Evolutionary conservation across 2,797 vertebrate species (phyloP).

Genomic region (Bucorvus abyssinicus): DNA sequence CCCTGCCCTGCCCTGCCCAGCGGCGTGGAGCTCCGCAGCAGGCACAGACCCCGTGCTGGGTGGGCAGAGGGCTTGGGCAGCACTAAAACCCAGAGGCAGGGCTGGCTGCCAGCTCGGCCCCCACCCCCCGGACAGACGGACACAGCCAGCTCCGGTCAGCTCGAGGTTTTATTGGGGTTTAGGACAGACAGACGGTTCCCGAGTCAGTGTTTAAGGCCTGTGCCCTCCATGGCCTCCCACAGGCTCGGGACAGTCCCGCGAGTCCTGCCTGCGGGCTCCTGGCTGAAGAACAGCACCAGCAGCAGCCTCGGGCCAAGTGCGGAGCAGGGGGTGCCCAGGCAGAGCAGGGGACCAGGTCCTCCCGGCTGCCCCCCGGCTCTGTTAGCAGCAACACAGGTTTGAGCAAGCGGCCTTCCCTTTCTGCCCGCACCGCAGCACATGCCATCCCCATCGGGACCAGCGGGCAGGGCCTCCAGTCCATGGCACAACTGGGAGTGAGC

Average conservation of each 20-base stretch:
- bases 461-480: background rate
- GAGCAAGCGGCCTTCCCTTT: constrained; percentile 36
- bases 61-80: background rate
- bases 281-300: background rate
- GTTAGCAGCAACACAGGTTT: constrained; percentile 23
- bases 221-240: background rate
- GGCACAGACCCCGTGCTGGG: rapidly evolving
- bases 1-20: background rate
- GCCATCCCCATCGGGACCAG: background rate
- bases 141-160: background rate
- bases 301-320: rapidly evolving
- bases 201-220: background rate
- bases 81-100: rapidly evolving
- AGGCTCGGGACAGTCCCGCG: rapidly evolving
- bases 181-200: constrained; percentile 47
- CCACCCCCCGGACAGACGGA: background rate
- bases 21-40: background rate
- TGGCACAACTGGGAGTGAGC: background rate
- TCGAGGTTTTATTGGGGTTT: constrained; percentile 66
- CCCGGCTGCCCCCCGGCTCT: constrained; percentile 2
- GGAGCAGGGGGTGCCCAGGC: background rate
- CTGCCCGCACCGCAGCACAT: background rate
- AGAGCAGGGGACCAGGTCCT: background rate
- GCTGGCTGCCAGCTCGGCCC: background rate
- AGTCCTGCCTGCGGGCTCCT: background rate